Evolutionary conservation across 2,113 vertebrate species (phyloP).

Genomic region (Gobiocypris rarus): DNA sequence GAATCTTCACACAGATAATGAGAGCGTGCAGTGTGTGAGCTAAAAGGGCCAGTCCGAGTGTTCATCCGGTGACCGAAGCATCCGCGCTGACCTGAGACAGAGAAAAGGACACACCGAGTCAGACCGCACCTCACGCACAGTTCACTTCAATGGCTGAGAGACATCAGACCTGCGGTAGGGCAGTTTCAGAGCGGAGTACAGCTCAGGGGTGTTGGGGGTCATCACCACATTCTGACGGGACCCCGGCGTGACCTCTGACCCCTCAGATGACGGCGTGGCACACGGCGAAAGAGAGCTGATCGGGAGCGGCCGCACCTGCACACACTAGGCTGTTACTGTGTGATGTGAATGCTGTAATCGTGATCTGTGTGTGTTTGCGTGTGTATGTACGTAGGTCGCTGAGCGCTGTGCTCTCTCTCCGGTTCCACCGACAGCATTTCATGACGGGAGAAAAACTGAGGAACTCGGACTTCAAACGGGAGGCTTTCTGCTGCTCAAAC

Average conservation of each 20-base stretch:
- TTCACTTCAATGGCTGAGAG: background rate
- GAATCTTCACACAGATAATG: too few species aligned
- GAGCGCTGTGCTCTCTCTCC: constrained; percentile 57
- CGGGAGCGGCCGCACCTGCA: constrained; percentile 58
- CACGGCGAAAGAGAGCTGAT: constrained; percentile 61
- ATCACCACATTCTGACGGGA: constrained; percentile 9
- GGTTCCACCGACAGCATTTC: constrained; percentile 24
- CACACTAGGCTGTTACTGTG: background rate
- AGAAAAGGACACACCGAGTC: background rate
- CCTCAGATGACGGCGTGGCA: constrained; percentile 52
- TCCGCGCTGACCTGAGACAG: constrained; percentile 50
- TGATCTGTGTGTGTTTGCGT: background rate
- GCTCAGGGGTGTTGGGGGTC: constrained; percentile 72
- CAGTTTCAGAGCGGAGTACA: constrained; percentile 70
- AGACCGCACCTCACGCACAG: too few species aligned
- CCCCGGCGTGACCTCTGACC: constrained; percentile 47
- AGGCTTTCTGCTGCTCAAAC: constrained; percentile 76
- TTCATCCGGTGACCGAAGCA: constrained; percentile 2
- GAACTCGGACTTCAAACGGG: constrained; percentile 73
- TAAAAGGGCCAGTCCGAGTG: background rate
- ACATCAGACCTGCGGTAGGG: constrained; percentile 62
- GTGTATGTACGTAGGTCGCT: constrained; percentile 53
- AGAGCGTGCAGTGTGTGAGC: background rate
- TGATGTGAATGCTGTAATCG: background rate
- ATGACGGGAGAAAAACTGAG: constrained; percentile 64